These are phyloP conservation scores for Aurelia aurita complex sp. Pacific DNA, from an alignment of 30 jellyfish, hydroid and myxozoan species.

Conservation along the genomic window DNA sequence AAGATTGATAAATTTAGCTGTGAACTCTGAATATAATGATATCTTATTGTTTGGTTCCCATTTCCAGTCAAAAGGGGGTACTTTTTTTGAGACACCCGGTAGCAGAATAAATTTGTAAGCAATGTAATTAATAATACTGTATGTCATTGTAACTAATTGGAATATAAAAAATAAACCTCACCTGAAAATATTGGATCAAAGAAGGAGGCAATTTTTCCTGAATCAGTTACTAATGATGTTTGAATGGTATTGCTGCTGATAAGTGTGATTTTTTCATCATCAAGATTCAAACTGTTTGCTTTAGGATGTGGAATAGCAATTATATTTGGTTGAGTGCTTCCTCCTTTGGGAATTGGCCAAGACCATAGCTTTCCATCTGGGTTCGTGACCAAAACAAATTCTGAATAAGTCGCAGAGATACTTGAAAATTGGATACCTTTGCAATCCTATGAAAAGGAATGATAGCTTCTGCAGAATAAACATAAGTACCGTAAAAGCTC, in stretches of 20 bases:
- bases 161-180: neutral
- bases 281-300: constrained; percentile 20
- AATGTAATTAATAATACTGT: too few relatives aligned
- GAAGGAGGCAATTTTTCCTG: constrained; percentile 59
- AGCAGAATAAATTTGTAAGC: too few relatives aligned
- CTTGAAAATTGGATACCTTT: constrained; percentile 40
- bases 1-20: too few relatives aligned
- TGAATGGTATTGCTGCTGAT: constrained; percentile 52
- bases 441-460: constrained; percentile 21
- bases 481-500: too few relatives aligned
- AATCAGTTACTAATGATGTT: constrained; percentile 65
- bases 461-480: neutral
- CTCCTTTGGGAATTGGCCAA: constrained; percentile 42
- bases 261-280: constrained; percentile 33
- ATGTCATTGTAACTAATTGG: too few relatives aligned
- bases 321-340: neutral
- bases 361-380: constrained; percentile 25
- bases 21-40: too few relatives aligned
- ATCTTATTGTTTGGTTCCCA: too few relatives aligned
- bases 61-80: too few relatives aligned
- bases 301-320: constrained; percentile 29
- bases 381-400: constrained; percentile 51
- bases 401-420: constrained; percentile 51
- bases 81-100: too few relatives aligned
- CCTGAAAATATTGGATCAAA: constrained; percentile 71